Base-by-base conservation (phyloP, 1,140 invertebrate species). In the Drosophila athabasca region DNA sequence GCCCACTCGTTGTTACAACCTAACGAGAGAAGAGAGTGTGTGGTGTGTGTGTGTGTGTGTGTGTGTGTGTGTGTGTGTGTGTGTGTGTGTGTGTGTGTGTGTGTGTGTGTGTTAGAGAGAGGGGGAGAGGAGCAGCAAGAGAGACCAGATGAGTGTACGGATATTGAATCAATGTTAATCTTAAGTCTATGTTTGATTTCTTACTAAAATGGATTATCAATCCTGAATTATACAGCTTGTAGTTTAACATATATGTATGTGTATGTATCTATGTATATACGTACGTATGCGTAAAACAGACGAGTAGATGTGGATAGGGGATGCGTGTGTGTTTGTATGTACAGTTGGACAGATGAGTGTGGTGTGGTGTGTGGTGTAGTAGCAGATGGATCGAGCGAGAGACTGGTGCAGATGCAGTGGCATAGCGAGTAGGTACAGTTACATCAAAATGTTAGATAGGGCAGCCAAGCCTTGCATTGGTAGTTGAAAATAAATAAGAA, bases 1-100 rank as follows among this genome's bases (percentile, higher is more conserved):
- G 94, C 48, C 95, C 95, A 90, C 95, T 93, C 62, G 94, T 94
- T 55, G 94, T 95, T 94, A 96, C 94, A 94, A 96, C 95, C 95
- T 96, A 67, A 52, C 29, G 29, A n/a, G 26, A 62, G 35, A 53
- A 58, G 48, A 67, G 43, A 55, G 59, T 13, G 7, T 2, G 41
- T 8, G 15, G 17, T 19, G 17, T n/a, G 9, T 3, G 46, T 19
- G 43, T 41, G n/a, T 67, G 52, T 31, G 48, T 43, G 11, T 19
- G 17, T 19, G 9, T 3, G 46, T 19, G 43, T 41, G n/a, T 67
- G 52, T 31, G 48, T 43, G 11, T 19, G 17, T 19, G 9, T 3
- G 46, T 19, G 43, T 41, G n/a, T 67, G 52, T 31, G 48, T 43
- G 11, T 19, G 17, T 19, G n/a, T n/a, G 9, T 3, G 46, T 19